These are phyloP conservation scores for Stegodyphus mimosarum DNA, from an alignment of 1,140 invertebrate genomes.

Conservation along the genomic window DNA sequence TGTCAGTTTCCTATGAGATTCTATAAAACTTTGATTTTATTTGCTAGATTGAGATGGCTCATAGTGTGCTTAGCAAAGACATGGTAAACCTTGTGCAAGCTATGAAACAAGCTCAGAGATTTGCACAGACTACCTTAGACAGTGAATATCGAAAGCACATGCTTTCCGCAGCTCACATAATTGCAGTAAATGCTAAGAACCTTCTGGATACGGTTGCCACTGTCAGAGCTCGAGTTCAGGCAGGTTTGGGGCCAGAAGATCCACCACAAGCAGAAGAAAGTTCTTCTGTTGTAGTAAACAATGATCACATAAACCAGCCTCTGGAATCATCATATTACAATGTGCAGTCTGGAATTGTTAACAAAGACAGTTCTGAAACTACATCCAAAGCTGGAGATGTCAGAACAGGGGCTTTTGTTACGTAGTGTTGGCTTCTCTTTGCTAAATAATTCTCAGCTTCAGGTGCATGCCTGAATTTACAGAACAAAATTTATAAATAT, in stretches of 20 bases:
- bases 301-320: constrained; percentile 5
- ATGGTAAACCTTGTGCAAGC: constrained; percentile 94
- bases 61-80: constrained; percentile 95
- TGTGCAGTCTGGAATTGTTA: constrained; percentile 10
- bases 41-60: constrained; percentile 89
- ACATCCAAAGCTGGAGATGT: neutral
- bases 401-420: constrained; percentile 31
- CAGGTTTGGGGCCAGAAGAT: constrained; percentile 40
- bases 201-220: constrained; percentile 93
- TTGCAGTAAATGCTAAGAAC: constrained; percentile 98
- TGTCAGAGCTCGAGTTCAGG: constrained; percentile 76
- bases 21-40: too few relatives aligned
- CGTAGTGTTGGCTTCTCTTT: constrained; percentile 5
- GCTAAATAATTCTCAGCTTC: neutral
- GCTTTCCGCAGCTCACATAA: constrained; percentile 91
- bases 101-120: constrained; percentile 93
- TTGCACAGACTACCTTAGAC: constrained; percentile 89
- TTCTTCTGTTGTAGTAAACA: neutral
- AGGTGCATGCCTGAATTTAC: neutral
- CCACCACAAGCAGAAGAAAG: neutral
- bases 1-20: too few relatives aligned
- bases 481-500: constrained; percentile 43
- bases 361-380: constrained; percentile 3
- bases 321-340: constrained; percentile 51
- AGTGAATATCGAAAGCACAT: constrained; percentile 94